Evolutionary conservation across 2,113 vertebrate genomes (phyloP).

Genomic region (Pogonocichla stellata): DNA sequence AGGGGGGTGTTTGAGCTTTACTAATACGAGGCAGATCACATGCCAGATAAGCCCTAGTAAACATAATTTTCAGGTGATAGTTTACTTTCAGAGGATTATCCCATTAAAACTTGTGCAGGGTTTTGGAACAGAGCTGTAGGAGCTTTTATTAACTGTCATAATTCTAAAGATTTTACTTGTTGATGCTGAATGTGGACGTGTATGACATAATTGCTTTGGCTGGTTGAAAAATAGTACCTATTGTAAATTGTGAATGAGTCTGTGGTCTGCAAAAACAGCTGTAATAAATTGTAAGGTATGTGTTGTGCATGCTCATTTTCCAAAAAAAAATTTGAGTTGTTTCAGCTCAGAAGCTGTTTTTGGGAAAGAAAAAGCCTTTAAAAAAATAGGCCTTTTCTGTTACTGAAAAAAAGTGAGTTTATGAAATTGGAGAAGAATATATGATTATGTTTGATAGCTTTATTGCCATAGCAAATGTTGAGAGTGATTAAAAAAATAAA

Average conservation of each 20-base stretch:
- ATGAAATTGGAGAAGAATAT: neutral
- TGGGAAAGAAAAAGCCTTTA: neutral
- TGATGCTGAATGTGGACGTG: neutral
- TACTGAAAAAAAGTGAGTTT: neutral
- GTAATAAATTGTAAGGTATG: neutral
- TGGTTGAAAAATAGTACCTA: neutral
- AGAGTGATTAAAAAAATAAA: neutral
- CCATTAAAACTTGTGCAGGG: neutral
- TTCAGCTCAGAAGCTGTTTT: neutral
- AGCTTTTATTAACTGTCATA: conserved; percentile 6
- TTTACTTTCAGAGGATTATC: conserved; percentile 26
- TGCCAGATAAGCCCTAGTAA: neutral
- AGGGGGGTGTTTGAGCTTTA: neutral
- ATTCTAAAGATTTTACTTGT: conserved; percentile 26
- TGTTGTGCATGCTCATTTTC: neutral
- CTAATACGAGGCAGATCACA: neutral
- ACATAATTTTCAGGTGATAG: conserved; percentile 8
- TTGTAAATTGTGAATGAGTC: conserved; percentile 11
- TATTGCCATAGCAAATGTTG: neutral
- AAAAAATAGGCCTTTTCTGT: neutral
- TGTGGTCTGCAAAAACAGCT: conserved; percentile 12
- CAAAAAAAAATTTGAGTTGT: neutral
- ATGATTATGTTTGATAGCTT: neutral
- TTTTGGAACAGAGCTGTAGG: neutral
- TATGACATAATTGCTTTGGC: neutral